phyloP scores from a whole-genome alignment of 2,888 invertebrate genomes.

The Hirtodrosophila confusa region DNA sequence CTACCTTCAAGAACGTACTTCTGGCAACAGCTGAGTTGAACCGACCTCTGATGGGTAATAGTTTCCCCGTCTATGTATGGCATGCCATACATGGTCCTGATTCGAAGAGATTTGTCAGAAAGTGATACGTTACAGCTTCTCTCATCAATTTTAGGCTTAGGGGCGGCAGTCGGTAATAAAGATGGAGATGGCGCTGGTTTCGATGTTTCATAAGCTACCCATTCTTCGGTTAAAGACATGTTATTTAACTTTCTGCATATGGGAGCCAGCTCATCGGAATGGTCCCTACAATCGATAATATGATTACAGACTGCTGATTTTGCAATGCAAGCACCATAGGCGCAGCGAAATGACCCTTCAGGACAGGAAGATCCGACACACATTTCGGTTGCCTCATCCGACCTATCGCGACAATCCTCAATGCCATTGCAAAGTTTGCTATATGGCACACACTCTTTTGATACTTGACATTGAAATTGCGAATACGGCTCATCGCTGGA shows the following conservation, averaged over 20 bases:
- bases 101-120: not conserved
- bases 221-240: not conserved
- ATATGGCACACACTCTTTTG: slow-evolving; percentile 14
- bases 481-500: not conserved
- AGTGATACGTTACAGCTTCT: slow-evolving; percentile 14
- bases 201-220: not conserved
- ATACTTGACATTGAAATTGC: slow-evolving; percentile 18
- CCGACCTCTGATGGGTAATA: slow-evolving; percentile 16
- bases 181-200: not conserved
- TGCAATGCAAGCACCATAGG: slow-evolving; percentile 68
- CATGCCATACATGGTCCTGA: slow-evolving; percentile 11
- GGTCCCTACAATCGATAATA: slow-evolving; percentile 30
- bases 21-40: slow-evolving; percentile 15
- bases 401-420: slow-evolving; percentile 64
- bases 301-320: slow-evolving; percentile 28
- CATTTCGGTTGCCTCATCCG: slow-evolving; percentile 68
- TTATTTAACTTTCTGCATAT: slow-evolving; percentile 13
- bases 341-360: slow-evolving; percentile 72
- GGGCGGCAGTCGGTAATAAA: not conserved
- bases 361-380: slow-evolving; percentile 54
- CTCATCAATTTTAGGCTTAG: not conserved
- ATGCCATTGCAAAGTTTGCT: slow-evolving; percentile 20
- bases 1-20: slow-evolving; percentile 5
- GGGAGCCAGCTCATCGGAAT: slow-evolving; percentile 34
- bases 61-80: not conserved